phyloP scores from a whole-genome alignment of 2,797 vertebrate species.

The Cyprinella venusta region DNA sequence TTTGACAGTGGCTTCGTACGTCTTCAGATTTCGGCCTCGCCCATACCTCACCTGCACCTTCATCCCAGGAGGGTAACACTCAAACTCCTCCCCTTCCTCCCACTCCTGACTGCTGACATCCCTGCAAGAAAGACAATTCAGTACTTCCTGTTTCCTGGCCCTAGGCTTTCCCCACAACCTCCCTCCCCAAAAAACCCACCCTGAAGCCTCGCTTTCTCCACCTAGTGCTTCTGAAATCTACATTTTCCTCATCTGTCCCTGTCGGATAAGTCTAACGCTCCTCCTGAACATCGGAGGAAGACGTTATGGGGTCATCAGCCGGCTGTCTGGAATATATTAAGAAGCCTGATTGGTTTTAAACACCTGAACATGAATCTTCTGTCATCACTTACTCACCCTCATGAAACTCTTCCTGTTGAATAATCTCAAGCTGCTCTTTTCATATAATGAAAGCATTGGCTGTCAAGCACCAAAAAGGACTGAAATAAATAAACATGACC shows the following conservation, averaged over 20 bases:
- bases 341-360: not conserved
- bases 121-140: slow-evolving; percentile 88
- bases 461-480: slow-evolving; percentile 6
- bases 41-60: slow-evolving; percentile 91
- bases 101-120: slow-evolving; percentile 87
- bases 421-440: slow-evolving; percentile 45
- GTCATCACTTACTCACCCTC: not conserved
- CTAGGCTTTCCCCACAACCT: slow-evolving; percentile 68
- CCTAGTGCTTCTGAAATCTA: slow-evolving; percentile 41
- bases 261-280: slow-evolving; percentile 30
- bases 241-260: slow-evolving; percentile 42
- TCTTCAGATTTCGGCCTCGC: slow-evolving; percentile 86
- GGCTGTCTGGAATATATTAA: slow-evolving; percentile 3
- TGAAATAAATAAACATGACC: not conserved
- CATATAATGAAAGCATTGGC: slow-evolving; percentile 37
- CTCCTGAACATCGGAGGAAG: slow-evolving; percentile 19
- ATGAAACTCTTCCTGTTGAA: not conserved
- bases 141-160: slow-evolving; percentile 84
- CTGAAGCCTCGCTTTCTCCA: slow-evolving; percentile 13
- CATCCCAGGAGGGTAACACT: slow-evolving; percentile 88
- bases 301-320: slow-evolving; percentile 59
- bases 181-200: slow-evolving; percentile 55
- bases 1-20: slow-evolving; percentile 88
- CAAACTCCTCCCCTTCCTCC: slow-evolving; percentile 87
- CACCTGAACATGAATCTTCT: slow-evolving; percentile 16